Base-by-base conservation (phyloP, 2,888 invertebrate species). In the Neocrepidodera transversa region DNA sequence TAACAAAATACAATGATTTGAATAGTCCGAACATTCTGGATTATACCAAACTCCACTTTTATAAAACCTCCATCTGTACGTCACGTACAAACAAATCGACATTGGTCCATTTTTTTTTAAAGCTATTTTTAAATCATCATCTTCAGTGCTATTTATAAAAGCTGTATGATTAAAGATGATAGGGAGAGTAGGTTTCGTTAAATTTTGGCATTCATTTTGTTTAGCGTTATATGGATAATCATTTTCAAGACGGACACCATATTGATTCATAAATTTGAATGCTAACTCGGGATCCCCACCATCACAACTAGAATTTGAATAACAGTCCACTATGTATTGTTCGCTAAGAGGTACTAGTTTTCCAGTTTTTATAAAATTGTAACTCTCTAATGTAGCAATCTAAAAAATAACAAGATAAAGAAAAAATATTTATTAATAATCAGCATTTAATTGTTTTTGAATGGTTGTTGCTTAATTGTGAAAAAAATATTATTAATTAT, bases 291-390 rank as follows among this genome's bases (percentile, higher is more conserved):
- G 61, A 16, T 23, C 18, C 13, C 64, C 64, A 1, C 64, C 64
- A 0, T 51, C 11, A 23, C 61, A 64, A 14, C 55, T 64, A 3
- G 20, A n/a, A 28, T 59, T 56, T 10, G 58, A 58, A 18, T 28
- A 56, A 30, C 64, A 61, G 18, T 85, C 66, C 14, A 66, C 58
- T 16, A 66, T 38, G 51, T 61, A 59, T 42, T 66, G 66, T 43
- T 63, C 61, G 18, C 64, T 62, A 3, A 63, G 50, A 7, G 60
- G 18, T 13, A 58, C 11, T n/a, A 60, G 30, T 17, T 51, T 43
- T n/a, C 58, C 59, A 16, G 56, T 58, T 45, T 58, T 61, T 35
- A 30, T 61, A 35, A 59, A 64, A 28, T 59, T 28, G 30, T 47
- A 58, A 7, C 56, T 51, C 30, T 64, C 64, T 14, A 64, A 23